A percentile compares a stretch with the other conserved stretches of the same genome.
phyloP scores from a whole-genome alignment of 2,797 vertebrate species.

The Cyprinella venusta region DNA sequence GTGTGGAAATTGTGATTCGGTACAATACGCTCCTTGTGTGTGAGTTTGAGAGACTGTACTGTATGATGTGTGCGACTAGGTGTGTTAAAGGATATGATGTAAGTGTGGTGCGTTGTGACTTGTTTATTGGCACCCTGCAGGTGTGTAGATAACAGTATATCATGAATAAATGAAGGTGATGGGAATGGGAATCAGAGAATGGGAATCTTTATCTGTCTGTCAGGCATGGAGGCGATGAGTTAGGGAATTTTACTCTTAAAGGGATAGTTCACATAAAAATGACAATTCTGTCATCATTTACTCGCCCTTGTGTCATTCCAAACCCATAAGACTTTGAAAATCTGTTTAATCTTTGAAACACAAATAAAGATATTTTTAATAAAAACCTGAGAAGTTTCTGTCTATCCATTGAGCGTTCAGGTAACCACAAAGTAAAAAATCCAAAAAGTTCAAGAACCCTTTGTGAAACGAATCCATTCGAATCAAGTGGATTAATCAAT shows the following conservation, averaged over 20 bases:
- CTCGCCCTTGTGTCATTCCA: not conserved
- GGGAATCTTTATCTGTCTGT: not conserved
- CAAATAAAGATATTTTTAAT: not conserved
- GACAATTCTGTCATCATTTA: not conserved
- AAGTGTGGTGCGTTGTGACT: not conserved
- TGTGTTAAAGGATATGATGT: slow-evolving; percentile 15
- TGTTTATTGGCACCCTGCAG: not conserved
- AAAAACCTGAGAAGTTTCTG: not conserved
- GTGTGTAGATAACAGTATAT: slow-evolving; percentile 1
- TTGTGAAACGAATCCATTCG: not conserved
- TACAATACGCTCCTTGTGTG: slow-evolving; percentile 11
- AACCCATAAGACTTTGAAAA: not conserved
- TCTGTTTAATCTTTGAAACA: not conserved
- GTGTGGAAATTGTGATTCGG: slow-evolving; percentile 17
- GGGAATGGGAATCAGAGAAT: slow-evolving; percentile 2
- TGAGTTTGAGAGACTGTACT: slow-evolving; percentile 16
- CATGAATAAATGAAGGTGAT: not conserved
- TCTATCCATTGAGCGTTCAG: not conserved
- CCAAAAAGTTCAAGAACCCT: not conserved
- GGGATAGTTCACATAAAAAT: not conserved
- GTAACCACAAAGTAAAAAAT: not conserved
- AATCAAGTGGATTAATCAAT: not conserved
- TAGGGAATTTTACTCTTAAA: not conserved
- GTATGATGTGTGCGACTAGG: slow-evolving; percentile 2
- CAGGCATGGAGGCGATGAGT: not conserved